phyloP scores from a whole-genome alignment of 2,888 invertebrate genomes.

The Orthosia gracilis region DNA sequence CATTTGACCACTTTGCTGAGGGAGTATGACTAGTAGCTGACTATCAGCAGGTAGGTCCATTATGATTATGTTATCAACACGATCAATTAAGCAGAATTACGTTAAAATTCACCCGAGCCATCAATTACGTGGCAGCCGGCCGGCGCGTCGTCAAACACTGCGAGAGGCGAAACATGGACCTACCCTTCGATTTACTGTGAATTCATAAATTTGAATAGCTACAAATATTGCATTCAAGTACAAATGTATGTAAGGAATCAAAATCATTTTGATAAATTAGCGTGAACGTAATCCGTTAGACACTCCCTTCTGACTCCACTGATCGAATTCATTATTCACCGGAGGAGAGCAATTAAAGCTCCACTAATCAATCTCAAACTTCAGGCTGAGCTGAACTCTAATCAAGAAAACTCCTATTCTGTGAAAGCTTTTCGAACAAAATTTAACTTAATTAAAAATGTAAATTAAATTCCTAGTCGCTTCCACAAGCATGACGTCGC shows the following conservation, averaged over 20 bases:
- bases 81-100: slow-evolving; percentile 88
- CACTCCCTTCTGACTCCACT: slow-evolving; percentile 83
- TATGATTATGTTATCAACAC: slow-evolving; percentile 84
- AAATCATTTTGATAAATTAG: slow-evolving; percentile 79
- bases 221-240: neutral
- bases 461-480: slow-evolving; percentile 91
- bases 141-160: slow-evolving; percentile 69
- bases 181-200: slow-evolving; percentile 52
- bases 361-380: slow-evolving; percentile 91
- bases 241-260: slow-evolving; percentile 55
- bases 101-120: slow-evolving; percentile 86
- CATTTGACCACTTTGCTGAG: slow-evolving; percentile 78
- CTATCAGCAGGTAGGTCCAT: slow-evolving; percentile 77
- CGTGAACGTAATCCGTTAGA: slow-evolving; percentile 81
- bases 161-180: slow-evolving; percentile 76
- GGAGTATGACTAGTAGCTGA: slow-evolving; percentile 72
- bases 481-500: slow-evolving; percentile 90
- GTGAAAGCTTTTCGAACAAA: slow-evolving; percentile 91
- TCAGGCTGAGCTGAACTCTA: slow-evolving; percentile 90
- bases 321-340: slow-evolving; percentile 91
- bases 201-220: neutral
- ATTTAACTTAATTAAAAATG: slow-evolving; percentile 92
- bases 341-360: slow-evolving; percentile 90
- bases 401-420: slow-evolving; percentile 91
- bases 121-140: slow-evolving; percentile 82